Conservation (phyloP, 2,113 vertebrate species). For the Formicarius rufipectus region DNA sequence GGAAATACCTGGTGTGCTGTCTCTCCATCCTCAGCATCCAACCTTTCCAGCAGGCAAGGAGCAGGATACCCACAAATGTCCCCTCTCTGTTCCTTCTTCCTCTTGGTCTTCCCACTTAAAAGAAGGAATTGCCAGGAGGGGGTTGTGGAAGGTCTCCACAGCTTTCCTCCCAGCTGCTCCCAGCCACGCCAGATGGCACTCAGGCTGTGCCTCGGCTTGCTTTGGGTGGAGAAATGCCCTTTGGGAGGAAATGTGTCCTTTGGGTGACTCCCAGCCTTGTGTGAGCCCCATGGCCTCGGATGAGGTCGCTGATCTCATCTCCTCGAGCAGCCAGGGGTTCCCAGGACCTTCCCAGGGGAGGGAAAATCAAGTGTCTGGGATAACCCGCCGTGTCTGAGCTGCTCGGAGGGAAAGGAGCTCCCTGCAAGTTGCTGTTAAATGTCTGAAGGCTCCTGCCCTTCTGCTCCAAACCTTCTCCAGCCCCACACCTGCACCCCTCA, state of each 20-base stretch:
- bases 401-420: not conserved
- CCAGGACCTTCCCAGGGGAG: not conserved
- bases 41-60: not conserved
- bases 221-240: not conserved
- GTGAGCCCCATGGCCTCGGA: not conserved
- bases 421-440: accelerated
- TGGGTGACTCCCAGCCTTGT: not conserved
- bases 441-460: not conserved
- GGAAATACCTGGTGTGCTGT: not conserved
- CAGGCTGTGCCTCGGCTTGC: not conserved
- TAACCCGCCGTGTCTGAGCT: not conserved
- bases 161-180: not conserved
- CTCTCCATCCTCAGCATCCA: not conserved
- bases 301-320: not conserved
- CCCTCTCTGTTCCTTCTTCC: not conserved
- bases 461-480: not conserved
- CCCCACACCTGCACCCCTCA: not conserved
- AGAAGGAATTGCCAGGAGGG: not conserved
- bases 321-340: not conserved
- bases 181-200: not conserved
- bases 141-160: not conserved
- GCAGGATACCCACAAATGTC: not conserved
- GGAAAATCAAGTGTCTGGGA: not conserved
- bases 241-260: not conserved
- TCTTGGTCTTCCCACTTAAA: not conserved